A percentile compares a stretch with the other conserved stretches of the same genome.
These are phyloP conservation scores for Campoletis raptor DNA, from an alignment of 2,888 invertebrate species.

Conservation along the genomic window DNA sequence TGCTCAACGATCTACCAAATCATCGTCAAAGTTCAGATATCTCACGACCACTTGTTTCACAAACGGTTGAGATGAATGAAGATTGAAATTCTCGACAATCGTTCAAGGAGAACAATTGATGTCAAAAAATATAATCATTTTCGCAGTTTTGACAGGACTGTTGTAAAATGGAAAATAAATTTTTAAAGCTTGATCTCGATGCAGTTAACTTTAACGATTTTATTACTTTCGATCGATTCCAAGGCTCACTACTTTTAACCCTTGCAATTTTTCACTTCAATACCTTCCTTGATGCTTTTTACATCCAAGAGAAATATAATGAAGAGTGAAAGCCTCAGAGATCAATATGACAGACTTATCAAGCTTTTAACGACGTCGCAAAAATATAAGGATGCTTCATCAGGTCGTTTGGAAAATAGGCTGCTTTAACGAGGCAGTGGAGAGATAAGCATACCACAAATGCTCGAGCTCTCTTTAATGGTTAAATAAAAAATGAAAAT, in stretches of 20 bases:
- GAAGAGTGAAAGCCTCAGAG: background rate
- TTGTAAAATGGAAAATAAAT: background rate
- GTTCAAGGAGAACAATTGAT: background rate
- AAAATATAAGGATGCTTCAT: background rate
- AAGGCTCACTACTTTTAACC: background rate
- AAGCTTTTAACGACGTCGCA: background rate
- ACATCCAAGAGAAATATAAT: background rate
- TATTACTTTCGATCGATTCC: background rate
- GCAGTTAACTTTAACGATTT: background rate
- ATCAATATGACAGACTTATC: background rate
- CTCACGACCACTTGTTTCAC: background rate
- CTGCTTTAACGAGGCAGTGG: slow-evolving; percentile 1
- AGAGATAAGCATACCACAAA: slow-evolving; percentile 3
- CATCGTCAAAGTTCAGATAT: slow-evolving; percentile 2
- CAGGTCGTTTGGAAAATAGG: slow-evolving; percentile 15
- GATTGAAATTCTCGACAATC: background rate
- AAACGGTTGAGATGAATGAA: background rate
- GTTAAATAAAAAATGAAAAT: slow-evolving; percentile 7
- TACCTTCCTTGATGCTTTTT: background rate
- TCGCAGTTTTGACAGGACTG: background rate
- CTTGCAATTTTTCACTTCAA: background rate
- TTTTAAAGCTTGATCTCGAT: background rate
- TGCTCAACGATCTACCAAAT: background rate
- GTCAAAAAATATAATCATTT: background rate
- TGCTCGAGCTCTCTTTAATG: slow-evolving; percentile 5